Evolutionary conservation across 2,797 vertebrate species (phyloP).

Genomic region (Intellagama lesueurii): DNA sequence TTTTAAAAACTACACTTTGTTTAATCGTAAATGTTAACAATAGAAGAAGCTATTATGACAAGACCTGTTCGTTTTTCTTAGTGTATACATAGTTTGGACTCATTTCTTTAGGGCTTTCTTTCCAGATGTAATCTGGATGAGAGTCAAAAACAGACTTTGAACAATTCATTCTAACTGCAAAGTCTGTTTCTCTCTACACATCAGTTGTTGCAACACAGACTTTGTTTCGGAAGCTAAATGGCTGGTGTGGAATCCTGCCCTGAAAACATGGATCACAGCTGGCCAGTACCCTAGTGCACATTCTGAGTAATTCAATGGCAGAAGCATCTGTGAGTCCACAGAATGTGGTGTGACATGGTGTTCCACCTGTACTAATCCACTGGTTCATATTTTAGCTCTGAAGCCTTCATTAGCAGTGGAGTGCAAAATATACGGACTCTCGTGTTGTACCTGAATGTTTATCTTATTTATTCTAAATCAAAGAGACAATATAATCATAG

Average conservation of each 20-base stretch:
- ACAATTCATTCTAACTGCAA: not conserved
- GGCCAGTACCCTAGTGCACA: not conserved
- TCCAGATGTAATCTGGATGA: not conserved
- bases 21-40: constrained; percentile 19
- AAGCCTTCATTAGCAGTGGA: not conserved
- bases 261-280: not conserved
- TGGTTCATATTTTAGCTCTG: not conserved
- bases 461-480: too few species aligned
- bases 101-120: constrained; percentile 1
- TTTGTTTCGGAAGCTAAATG: not conserved
- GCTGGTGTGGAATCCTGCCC: not conserved
- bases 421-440: not conserved
- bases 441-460: too few species aligned
- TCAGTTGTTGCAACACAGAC: not conserved
- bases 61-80: constrained; percentile 1
- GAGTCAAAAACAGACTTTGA: not conserved
- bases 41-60: not conserved
- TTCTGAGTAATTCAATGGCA: not conserved
- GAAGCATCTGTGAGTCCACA: not conserved
- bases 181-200: not conserved
- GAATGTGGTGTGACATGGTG: not conserved
- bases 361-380: not conserved
- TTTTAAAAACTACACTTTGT: not conserved
- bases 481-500: too few species aligned
- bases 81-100: not conserved